Evolutionary conservation across 2,888 invertebrate genomes (phyloP).

Genomic region (Drosophila helvetica): DNA sequence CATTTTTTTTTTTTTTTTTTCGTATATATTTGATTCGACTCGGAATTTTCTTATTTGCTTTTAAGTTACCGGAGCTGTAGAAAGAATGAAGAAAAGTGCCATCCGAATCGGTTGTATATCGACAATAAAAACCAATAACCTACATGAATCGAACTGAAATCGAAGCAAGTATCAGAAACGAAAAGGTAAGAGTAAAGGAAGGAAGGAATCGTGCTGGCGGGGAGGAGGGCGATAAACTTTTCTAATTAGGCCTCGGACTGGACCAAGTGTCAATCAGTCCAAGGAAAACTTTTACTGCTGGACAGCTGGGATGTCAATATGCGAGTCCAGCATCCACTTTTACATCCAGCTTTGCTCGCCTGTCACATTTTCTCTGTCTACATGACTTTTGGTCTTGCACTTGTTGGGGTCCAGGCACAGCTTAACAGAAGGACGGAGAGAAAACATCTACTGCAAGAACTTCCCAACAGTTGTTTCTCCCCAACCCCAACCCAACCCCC

Average conservation of each 20-base stretch:
- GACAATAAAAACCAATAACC: slow-evolving; percentile 52
- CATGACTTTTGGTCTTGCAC: slow-evolving; percentile 15
- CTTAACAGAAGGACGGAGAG: slow-evolving; percentile 6
- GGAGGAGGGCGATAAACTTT: slow-evolving; percentile 60
- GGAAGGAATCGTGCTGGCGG: slow-evolving; percentile 10
- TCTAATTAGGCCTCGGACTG: slow-evolving; percentile 67
- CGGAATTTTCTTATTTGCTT: slow-evolving; percentile 57
- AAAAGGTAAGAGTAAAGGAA: neutral
- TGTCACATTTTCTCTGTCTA: slow-evolving; percentile 29
- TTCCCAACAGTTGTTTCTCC: neutral
- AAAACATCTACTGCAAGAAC: slow-evolving; percentile 4
- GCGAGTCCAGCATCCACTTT: slow-evolving; percentile 7
- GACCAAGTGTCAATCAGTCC: slow-evolving; percentile 66
- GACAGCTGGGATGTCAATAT: slow-evolving; percentile 38
- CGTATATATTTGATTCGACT: slow-evolving; percentile 47
- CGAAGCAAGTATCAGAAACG: slow-evolving; percentile 4
- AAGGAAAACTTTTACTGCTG: slow-evolving; percentile 54
- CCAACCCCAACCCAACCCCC: neutral
- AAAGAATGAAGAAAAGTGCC: slow-evolving; percentile 26
- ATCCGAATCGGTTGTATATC: slow-evolving; percentile 43
- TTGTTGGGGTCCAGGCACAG: neutral
- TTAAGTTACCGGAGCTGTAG: slow-evolving; percentile 57
- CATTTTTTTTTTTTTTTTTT: slow-evolving; percentile 58
- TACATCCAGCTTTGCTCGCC: slow-evolving; percentile 17
- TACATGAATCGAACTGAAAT: slow-evolving; percentile 30